Evolutionary conservation across 2,113 vertebrate species (phyloP), one percentile per base, ranked within the genome.

Genomic region (Myrmecophaga tridactyla): DNA sequence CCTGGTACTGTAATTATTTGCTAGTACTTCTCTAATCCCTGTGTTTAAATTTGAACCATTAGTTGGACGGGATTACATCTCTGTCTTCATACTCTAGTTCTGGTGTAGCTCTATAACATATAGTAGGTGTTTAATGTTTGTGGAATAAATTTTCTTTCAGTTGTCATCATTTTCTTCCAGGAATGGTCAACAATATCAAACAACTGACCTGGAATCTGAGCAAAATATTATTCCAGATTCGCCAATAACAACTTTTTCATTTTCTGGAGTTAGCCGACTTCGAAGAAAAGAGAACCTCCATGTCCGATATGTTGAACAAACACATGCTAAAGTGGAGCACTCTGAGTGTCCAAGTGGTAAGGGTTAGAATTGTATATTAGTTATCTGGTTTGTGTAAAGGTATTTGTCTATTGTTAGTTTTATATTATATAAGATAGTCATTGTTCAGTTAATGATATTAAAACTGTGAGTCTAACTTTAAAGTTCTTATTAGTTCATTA

Each of bases 141-240:
- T 84, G 88, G 62, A 87, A 76, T 81, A 94, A 10, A 60, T 73
- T 87, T 95, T 90, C 46, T 90, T 92, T 90, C n/a, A 80, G 48
- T 81, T 96, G 43, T 85, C 31, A 43, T 92, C 88, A 34, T 78
- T 94, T 94, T 78, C 31, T 41, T 91, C 20, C 92, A 98, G 98
- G 90, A 98, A 90, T 97, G 84, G 95, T 83, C 95, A 85, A 82
- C 97, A 97, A 39, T 96, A 97, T 58, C 96, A 98, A 95, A 75
- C 41, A 76, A 4, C 93, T 53, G 98, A 98, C 4, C 63, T 95
- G 86, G 96, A 96, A 82, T 92, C 96, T 41, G 99, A 99, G 48
- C 99, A 99, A 89, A 98, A 98, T 13, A 9, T 99, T 96, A 99
- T 99, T 97, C 99, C 99, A 76, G 99, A 98, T 98, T 99, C 99